These are phyloP conservation scores for Perithous albicinctus DNA, from an alignment of 2,888 invertebrate species.

Conservation along the genomic window DNA sequence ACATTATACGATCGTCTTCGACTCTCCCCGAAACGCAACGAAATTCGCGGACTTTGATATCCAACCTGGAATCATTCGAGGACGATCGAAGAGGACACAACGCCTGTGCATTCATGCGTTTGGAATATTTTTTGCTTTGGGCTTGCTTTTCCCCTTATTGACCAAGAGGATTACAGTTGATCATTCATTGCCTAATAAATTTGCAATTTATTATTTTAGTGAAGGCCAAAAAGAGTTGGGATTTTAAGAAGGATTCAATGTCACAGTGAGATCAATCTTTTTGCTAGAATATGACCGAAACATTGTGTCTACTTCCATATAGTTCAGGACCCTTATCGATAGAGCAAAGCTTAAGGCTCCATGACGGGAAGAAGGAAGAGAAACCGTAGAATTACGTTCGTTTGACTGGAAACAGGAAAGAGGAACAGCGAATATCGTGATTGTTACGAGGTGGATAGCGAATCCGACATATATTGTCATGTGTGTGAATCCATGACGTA, in stretches of 20 bases:
- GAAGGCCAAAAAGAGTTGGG: too few relatives aligned
- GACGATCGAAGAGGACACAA: slow-evolving; percentile 17
- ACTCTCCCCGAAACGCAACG: slow-evolving; percentile 62
- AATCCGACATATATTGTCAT: slow-evolving; percentile 50
- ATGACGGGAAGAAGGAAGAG: slow-evolving; percentile 11
- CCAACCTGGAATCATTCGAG: slow-evolving; percentile 63
- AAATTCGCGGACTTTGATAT: slow-evolving; percentile 74
- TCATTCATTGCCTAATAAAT: too few relatives aligned
- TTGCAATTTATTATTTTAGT: too few relatives aligned
- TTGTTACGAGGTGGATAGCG: slow-evolving; percentile 58
- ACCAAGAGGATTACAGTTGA: not conserved
- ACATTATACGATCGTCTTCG: slow-evolving; percentile 72
- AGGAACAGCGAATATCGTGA: slow-evolving; percentile 67
- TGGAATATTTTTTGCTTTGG: slow-evolving; percentile 7
- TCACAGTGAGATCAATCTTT: too few relatives aligned
- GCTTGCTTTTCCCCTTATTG: not conserved
- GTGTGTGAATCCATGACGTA: slow-evolving; percentile 51
- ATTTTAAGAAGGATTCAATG: too few relatives aligned
- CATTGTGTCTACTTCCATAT: too few relatives aligned
- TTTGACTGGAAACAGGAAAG: slow-evolving; percentile 64
- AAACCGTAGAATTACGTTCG: slow-evolving; percentile 50
- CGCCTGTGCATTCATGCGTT: not conserved
- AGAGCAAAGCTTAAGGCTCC: not conserved
- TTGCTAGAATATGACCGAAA: too few relatives aligned
- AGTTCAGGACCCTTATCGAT: not conserved